Percentiles rank a stretch among this genome's conserved stretches.
Evolutionary conservation across 2,797 vertebrate genomes (phyloP).

Genomic region (Taeniopygia guttata): DNA sequence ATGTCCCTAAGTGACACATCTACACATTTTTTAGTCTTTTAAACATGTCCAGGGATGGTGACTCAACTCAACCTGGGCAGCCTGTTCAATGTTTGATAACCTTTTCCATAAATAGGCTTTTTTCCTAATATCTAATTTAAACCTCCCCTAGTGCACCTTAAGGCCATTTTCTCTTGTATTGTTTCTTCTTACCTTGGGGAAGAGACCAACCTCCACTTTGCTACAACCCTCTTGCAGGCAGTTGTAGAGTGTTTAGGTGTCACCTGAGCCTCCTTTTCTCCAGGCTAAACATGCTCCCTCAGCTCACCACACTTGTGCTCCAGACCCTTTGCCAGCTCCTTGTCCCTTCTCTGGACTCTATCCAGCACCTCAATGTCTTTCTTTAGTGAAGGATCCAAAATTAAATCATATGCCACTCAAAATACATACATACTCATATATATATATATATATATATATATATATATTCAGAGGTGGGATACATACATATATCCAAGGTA

Average conservation of each 20-base stretch:
- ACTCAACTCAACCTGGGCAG: not conserved
- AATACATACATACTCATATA: no score
- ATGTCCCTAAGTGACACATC: not conserved
- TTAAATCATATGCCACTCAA: not conserved
- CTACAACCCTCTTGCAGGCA: not conserved
- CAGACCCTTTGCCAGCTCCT: rapidly evolving
- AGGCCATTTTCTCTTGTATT: not conserved
- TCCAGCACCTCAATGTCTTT: not conserved
- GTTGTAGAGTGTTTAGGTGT: not conserved
- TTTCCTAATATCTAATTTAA: not conserved
- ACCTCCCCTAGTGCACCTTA: not conserved
- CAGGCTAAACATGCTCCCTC: not conserved
- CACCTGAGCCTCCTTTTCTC: not conserved
- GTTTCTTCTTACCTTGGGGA: not conserved
- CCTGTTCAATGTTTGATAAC: not conserved
- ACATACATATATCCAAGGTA: not conserved
- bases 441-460: no score
- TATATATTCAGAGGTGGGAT: not conserved
- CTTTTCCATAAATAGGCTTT: not conserved
- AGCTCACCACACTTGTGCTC: not conserved
- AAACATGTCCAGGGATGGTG: not conserved
- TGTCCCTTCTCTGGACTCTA: not conserved
- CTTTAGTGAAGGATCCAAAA: not conserved
- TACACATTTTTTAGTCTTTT: not conserved
- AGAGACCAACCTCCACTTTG: not conserved